These are phyloP conservation scores for Sinhomidia bicolor DNA, from an alignment of 2,888 invertebrate species.

Conservation along the genomic window DNA sequence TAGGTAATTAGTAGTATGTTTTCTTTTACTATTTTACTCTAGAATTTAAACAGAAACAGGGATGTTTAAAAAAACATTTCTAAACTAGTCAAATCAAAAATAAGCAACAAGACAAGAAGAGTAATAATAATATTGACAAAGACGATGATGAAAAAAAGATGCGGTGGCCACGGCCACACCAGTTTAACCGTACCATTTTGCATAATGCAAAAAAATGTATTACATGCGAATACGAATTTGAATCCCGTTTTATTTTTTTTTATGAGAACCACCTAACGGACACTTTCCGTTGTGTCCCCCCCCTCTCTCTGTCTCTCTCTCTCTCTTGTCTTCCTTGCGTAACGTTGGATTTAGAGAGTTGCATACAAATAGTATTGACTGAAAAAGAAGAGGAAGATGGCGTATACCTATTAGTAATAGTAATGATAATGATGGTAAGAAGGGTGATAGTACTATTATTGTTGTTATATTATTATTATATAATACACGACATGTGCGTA, in stretches of 20 bases:
- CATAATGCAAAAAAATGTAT: constrained; percentile 11
- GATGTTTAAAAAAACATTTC: too few species aligned
- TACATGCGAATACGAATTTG: background rate
- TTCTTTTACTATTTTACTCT: background rate
- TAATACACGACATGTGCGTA: background rate
- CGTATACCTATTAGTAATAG: too few species aligned
- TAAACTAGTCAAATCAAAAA: too few species aligned
- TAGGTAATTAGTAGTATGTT: too few species aligned
- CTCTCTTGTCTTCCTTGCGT: too few species aligned
- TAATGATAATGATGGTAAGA: background rate
- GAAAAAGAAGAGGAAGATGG: background rate
- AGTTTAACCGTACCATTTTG: background rate
- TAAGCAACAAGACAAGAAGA: background rate
- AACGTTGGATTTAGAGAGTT: too few species aligned
- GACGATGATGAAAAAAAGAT: background rate
- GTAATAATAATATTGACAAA: background rate
- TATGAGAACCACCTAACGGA: constrained; percentile 65
- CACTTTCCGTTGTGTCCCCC: constrained; percentile 50
- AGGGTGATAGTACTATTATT: too few species aligned
- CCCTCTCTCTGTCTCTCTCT: constrained; percentile 44
- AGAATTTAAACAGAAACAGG: too few species aligned
- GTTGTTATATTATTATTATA: background rate
- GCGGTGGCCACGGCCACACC: background rate
- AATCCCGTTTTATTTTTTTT: constrained; percentile 59
- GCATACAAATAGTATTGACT: background rate